Percentiles rank a stretch among this genome's conserved stretches.
phyloP scores from a whole-genome alignment of 2,113 vertebrate genomes.

The Sturnira hondurensis region DNA sequence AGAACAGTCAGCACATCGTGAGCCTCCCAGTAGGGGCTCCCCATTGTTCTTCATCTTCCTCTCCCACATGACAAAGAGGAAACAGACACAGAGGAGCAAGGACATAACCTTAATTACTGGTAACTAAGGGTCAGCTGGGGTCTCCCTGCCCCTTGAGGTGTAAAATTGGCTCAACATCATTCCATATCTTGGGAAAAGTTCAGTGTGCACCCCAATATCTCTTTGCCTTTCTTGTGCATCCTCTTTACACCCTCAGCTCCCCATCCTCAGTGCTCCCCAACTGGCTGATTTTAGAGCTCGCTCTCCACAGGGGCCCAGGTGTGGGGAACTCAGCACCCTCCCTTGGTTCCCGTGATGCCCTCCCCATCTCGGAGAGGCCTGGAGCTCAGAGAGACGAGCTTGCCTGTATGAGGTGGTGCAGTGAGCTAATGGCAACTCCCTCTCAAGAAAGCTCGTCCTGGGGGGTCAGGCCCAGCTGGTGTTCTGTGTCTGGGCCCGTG shows the following conservation, averaged over 20 bases:
- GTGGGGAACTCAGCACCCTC: too few relatives aligned
- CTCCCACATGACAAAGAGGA: not conserved
- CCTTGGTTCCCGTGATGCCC: too few relatives aligned
- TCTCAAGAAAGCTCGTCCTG: not conserved
- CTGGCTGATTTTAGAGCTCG: not conserved
- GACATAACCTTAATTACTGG: not conserved
- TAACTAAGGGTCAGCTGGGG: not conserved
- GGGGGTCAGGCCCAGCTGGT: not conserved
- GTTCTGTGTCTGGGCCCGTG: not conserved
- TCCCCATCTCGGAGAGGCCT: not conserved
- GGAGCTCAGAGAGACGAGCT: not conserved
- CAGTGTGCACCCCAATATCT: not conserved
- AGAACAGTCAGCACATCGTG: not conserved
- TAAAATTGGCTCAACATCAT: not conserved
- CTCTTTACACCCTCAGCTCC: not conserved
- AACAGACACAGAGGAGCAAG: not conserved
- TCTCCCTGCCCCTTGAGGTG: not conserved
- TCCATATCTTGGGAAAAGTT: not conserved
- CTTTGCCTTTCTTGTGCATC: not conserved
- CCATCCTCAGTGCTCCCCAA: not conserved
- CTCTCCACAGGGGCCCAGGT: not conserved
- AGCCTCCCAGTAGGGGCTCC: not conserved
- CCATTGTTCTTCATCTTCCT: not conserved
- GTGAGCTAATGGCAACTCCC: not conserved
- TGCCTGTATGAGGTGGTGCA: not conserved